These are phyloP conservation scores for Eubasilissa regina DNA, from an alignment of 1,140 invertebrate genomes.

Conservation along the genomic window DNA sequence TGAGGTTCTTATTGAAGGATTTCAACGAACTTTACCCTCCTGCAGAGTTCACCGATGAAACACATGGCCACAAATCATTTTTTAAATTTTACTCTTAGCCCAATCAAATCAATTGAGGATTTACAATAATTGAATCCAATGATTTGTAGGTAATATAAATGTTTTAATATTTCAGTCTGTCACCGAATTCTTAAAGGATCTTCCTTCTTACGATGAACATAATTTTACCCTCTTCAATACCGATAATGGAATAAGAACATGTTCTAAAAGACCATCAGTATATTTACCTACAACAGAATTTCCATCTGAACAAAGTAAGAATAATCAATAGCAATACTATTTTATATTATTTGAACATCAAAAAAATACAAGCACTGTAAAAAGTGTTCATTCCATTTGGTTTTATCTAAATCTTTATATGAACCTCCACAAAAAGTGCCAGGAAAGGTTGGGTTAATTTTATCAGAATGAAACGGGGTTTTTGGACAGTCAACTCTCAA, in stretches of 20 bases:
- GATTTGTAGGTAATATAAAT: neutral
- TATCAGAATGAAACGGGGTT: too few relatives aligned
- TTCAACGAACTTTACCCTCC: too few relatives aligned
- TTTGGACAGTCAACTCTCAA: too few relatives aligned
- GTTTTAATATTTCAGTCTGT: slow-evolving; percentile 76
- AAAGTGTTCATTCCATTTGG: too few relatives aligned
- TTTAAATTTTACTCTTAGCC: neutral
- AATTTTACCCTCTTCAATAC: slow-evolving; percentile 93
- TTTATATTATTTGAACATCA: neutral
- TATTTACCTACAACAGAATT: slow-evolving; percentile 93
- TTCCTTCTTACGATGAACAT: slow-evolving; percentile 91
- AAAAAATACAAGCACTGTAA: too few relatives aligned
- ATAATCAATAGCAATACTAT: neutral
- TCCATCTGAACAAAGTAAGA: slow-evolving; percentile 90
- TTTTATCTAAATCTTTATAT: too few relatives aligned
- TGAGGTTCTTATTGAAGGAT: too few relatives aligned
- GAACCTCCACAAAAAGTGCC: too few relatives aligned
- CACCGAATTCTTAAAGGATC: slow-evolving; percentile 90
- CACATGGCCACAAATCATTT: neutral
- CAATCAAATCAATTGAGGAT: neutral
- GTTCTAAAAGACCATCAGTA: slow-evolving; percentile 89
- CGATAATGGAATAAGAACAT: slow-evolving; percentile 86
- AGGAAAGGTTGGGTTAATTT: too few relatives aligned
- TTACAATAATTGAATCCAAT: neutral
- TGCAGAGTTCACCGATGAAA: too few relatives aligned